Percentiles rank a stretch among this genome's conserved stretches.
These are phyloP conservation scores for Anguilla megastoma DNA, from an alignment of 2,797 vertebrate genomes.

Conservation along the genomic window DNA sequence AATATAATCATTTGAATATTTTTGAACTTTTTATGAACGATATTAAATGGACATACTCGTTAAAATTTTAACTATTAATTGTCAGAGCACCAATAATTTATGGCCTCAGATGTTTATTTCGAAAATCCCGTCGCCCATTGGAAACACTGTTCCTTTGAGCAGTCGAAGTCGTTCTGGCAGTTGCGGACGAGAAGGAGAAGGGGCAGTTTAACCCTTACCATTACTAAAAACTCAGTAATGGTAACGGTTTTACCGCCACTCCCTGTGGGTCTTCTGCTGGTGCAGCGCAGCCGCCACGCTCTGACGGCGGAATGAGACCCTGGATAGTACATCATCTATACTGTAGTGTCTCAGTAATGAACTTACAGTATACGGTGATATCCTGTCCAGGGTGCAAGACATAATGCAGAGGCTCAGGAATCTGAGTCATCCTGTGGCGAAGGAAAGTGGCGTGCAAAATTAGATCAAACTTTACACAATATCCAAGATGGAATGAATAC, in stretches of 20 bases:
- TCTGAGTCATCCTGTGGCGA: constrained; percentile 11
- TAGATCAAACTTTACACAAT: neutral
- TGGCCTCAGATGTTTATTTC: neutral
- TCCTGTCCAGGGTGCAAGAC: constrained; percentile 84
- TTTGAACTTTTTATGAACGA: neutral
- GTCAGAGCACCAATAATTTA: neutral
- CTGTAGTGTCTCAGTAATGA: constrained; percentile 97
- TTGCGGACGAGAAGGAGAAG: constrained; percentile 60
- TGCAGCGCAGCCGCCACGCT: neutral
- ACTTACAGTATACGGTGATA: constrained; percentile 99
- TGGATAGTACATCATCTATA: constrained; percentile 99
- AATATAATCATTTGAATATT: neutral
- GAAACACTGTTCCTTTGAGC: neutral
- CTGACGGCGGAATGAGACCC: constrained; percentile 62
- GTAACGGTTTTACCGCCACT: constrained; percentile 95
- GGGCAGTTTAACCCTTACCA: constrained; percentile 92
- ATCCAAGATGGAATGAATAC: neutral
- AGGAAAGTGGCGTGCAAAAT: neutral
- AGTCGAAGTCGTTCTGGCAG: neutral
- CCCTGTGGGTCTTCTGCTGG: constrained; percentile 38
- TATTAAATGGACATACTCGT: neutral
- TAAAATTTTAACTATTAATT: neutral
- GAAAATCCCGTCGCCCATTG: neutral
- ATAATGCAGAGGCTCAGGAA: neutral
- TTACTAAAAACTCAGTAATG: constrained; percentile 99